phyloP scores from a whole-genome alignment of 1,140 invertebrate species.

The Alviniconcha marisindica region DNA sequence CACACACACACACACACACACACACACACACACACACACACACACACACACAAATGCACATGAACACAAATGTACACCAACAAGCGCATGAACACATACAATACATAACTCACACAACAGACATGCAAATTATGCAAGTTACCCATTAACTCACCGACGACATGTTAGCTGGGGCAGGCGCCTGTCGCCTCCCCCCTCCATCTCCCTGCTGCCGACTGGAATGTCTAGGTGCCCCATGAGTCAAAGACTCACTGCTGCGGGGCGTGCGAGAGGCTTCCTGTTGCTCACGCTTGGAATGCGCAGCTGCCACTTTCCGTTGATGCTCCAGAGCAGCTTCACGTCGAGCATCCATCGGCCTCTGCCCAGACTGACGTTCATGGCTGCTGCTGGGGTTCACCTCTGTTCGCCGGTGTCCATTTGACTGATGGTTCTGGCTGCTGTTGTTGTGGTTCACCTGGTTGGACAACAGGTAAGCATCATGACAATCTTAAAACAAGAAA shows the following conservation, averaged over 20 bases:
- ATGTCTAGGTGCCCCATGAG: constrained; percentile 14
- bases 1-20: too few relatives aligned
- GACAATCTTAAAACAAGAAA: too few relatives aligned
- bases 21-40: too few relatives aligned
- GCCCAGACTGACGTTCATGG: constrained; percentile 8
- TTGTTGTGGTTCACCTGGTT: constrained; percentile 29
- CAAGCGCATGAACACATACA: too few relatives aligned
- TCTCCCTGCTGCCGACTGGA: neutral
- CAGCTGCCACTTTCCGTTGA: constrained; percentile 11
- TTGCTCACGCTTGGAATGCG: constrained; percentile 9
- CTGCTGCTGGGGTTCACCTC: constrained; percentile 21
- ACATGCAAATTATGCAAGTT: too few relatives aligned
- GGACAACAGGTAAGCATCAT: neutral
- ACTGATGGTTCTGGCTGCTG: constrained; percentile 21
- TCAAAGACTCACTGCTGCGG: constrained; percentile 8
- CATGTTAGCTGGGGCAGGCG: constrained; percentile 8
- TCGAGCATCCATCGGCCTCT: neutral
- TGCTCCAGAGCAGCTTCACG: constrained; percentile 13
- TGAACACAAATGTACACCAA: too few relatives aligned
- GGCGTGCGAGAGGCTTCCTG: neutral
- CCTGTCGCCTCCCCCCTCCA: neutral
- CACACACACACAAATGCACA: too few relatives aligned
- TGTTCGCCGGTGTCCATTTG: neutral
- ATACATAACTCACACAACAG: too few relatives aligned
- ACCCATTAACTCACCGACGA: neutral